These are phyloP conservation scores for Eudyptes chrysolophus DNA, from an alignment of 2,113 vertebrate species.

Conservation along the genomic window DNA sequence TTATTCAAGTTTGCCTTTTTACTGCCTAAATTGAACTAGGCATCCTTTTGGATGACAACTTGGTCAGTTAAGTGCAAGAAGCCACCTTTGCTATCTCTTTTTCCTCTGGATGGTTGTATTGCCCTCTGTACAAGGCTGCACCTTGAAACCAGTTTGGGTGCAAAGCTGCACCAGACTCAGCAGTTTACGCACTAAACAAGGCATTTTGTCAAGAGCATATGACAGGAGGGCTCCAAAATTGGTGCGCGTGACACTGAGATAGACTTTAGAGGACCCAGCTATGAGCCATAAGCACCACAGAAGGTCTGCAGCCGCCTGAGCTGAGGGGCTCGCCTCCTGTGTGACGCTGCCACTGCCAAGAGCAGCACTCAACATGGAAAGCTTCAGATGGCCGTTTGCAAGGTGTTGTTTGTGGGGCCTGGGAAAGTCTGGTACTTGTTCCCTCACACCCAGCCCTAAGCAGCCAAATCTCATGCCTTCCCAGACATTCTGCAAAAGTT, in stretches of 20 bases:
- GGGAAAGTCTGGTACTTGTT: conserved; percentile 49
- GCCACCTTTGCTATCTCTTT: neutral
- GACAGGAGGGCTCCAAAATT: neutral
- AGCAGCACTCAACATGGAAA: fast-evolving
- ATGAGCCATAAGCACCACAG: neutral
- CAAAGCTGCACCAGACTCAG: neutral
- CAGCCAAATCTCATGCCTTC: conserved; percentile 2
- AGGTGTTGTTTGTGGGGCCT: conserved; percentile 22
- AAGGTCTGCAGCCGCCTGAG: neutral
- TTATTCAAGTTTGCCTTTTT: neutral
- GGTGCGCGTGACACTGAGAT: neutral
- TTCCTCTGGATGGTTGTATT: neutral
- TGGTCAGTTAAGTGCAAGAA: neutral
- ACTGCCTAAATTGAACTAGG: neutral
- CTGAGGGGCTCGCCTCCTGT: neutral
- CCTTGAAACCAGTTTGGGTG: neutral
- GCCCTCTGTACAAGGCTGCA: neutral
- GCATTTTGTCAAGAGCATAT: neutral
- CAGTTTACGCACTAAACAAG: neutral
- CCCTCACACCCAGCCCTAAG: conserved; percentile 12
- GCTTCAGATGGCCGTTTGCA: neutral
- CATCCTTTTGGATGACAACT: neutral
- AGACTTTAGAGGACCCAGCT: neutral
- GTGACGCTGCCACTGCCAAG: neutral
- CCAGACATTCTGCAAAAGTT: conserved; percentile 40